phyloP scores from a whole-genome alignment of 2,113 vertebrate species.

The Salvelinus sp. region DNA sequence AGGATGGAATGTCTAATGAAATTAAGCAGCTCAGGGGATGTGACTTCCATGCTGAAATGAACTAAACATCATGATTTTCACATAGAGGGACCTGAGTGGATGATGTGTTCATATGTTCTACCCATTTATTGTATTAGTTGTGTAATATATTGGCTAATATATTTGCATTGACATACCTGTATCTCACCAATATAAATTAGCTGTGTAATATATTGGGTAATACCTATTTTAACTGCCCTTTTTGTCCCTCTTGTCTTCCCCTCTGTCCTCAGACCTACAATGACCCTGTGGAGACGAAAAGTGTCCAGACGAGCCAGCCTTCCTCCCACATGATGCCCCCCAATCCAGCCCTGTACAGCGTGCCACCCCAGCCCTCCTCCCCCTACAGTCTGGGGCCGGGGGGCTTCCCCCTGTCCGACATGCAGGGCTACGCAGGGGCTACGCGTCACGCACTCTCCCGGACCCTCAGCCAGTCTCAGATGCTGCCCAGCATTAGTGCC shows the following conservation, averaged over 20 bases:
- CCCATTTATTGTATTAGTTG: too few species aligned
- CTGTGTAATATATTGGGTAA: too few species aligned
- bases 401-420: conserved; percentile 88
- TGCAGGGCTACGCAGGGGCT: conserved; percentile 89
- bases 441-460: conserved; percentile 85
- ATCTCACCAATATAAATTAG: too few species aligned
- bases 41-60: neutral
- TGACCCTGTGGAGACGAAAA: conserved; percentile 88
- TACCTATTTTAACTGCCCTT: too few species aligned
- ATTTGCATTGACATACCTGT: too few species aligned
- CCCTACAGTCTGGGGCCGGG: conserved; percentile 85
- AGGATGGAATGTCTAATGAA: neutral
- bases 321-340: conserved; percentile 93
- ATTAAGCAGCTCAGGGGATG: neutral
- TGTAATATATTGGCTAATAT: too few species aligned
- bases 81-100: too few species aligned
- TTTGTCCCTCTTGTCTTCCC: conserved; percentile 6
- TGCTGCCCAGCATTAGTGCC: conserved; percentile 93
- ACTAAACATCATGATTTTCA: neutral
- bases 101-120: too few species aligned
- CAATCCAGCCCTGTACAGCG: conserved; percentile 88
- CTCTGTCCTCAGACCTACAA: conserved; percentile 65
- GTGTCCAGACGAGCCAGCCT: conserved; percentile 78
- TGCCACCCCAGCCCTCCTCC: conserved; percentile 86
- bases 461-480: conserved; percentile 86